These are phyloP conservation scores for Varroa destructor DNA, from an alignment of 1,140 invertebrate species.

Conservation along the genomic window DNA sequence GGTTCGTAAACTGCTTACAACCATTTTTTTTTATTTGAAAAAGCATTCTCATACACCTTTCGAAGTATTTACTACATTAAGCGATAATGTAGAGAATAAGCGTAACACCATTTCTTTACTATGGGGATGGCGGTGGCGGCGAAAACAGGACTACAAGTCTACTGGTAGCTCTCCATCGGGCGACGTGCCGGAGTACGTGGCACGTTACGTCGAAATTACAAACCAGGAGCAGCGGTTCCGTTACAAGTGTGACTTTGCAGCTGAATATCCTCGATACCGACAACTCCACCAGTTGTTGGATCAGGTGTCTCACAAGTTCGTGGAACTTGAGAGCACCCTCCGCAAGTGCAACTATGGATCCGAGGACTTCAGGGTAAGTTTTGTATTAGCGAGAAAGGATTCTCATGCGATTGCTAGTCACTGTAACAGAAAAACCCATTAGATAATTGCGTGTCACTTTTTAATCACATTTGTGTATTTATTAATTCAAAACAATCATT, in stretches of 20 bases:
- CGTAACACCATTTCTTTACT: background rate
- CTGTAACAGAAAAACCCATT: background rate
- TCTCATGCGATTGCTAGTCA: conserved; percentile 25
- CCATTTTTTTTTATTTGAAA: too few relatives aligned
- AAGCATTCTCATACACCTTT: too few relatives aligned
- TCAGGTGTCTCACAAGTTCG: conserved; percentile 59
- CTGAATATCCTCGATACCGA: conserved; percentile 67
- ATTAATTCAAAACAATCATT: too few relatives aligned
- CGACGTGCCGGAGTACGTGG: conserved; percentile 39
- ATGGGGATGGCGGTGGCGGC: background rate
- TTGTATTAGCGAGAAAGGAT: background rate
- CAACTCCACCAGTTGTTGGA: conserved; percentile 58
- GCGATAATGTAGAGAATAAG: too few relatives aligned
- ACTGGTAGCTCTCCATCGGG: conserved; percentile 8
- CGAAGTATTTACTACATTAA: too few relatives aligned
- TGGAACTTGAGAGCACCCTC: conserved; percentile 53
- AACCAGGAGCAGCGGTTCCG: conserved; percentile 57
- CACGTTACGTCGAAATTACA: conserved; percentile 63
- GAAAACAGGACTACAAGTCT: conserved; percentile 1
- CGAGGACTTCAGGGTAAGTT: conserved; percentile 45
- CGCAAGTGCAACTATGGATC: conserved; percentile 45
- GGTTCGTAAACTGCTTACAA: too few relatives aligned
- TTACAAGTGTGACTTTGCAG: conserved; percentile 76
- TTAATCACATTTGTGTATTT: conserved; percentile 1
- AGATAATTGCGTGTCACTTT: background rate